These are phyloP conservation scores for Melanchra persicariae DNA, from an alignment of 2,888 invertebrate species.

Conservation along the genomic window DNA sequence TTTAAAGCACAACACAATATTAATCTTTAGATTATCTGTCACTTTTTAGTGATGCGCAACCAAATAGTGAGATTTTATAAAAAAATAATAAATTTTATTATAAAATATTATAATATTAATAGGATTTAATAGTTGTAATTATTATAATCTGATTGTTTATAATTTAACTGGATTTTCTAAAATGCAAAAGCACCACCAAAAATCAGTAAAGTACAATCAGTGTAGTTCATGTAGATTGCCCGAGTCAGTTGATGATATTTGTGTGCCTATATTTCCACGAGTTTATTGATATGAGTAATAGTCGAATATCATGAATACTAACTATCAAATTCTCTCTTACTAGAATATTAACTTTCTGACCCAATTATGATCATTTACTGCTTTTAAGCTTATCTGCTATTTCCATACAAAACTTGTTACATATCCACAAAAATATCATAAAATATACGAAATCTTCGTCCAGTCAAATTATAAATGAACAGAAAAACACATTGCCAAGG, in stretches of 20 bases:
- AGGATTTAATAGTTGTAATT: slow-evolving; percentile 64
- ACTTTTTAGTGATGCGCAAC: slow-evolving; percentile 70
- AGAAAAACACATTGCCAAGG: slow-evolving; percentile 46
- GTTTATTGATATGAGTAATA: not conserved
- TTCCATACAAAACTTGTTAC: slow-evolving; percentile 1
- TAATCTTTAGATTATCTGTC: slow-evolving; percentile 58
- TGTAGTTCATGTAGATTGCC: too few relatives aligned
- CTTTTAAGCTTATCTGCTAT: not conserved
- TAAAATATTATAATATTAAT: slow-evolving; percentile 61
- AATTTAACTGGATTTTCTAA: slow-evolving; percentile 53
- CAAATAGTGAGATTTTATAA: slow-evolving; percentile 85
- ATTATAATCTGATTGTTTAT: slow-evolving; percentile 52
- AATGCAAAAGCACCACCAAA: not conserved
- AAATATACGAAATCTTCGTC: slow-evolving; percentile 15
- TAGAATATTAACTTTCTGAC: not conserved
- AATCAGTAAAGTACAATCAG: not conserved
- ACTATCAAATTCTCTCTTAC: not conserved
- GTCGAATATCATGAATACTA: not conserved
- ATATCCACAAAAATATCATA: slow-evolving; percentile 46
- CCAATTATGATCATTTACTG: too few relatives aligned
- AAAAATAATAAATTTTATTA: slow-evolving; percentile 66
- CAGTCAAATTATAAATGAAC: slow-evolving; percentile 53
- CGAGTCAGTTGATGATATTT: not conserved
- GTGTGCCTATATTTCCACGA: not conserved
- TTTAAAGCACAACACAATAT: slow-evolving; percentile 48